Evolutionary conservation across 2,113 vertebrate species (phyloP), one percentile per base, ranked within the genome.

Genomic region (Xenopus borealis): DNA sequence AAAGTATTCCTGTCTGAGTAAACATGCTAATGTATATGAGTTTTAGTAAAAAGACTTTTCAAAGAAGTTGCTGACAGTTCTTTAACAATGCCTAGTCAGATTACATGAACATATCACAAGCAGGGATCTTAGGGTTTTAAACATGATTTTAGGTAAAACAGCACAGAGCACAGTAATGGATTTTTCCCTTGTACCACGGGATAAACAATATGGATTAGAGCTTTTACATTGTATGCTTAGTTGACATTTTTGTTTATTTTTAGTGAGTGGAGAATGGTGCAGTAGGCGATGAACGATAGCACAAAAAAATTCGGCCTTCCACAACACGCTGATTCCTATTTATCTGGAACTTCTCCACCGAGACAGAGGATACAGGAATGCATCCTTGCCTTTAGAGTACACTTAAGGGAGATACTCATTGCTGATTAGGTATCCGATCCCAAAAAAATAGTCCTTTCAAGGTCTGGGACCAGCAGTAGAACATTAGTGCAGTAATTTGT

Each of bases 401-500:
- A 55, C 50, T 70, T 69, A 69, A 44, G 59, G 52, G 66, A 77
- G 33, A 70, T 77, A 46, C 59, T 77, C 59, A 69, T 63, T 79
- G 64, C 70, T 72, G 65, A 67, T 40, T 74, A 65, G 57, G 69
- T 68, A 68, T 76, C 72, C 12, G 7, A 68, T 70, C 72, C 75
- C 78, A 69, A 47, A 74, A n/a, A 74, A 74, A 53, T 65, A 30
- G 63, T 44, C 57, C 63, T 63, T 79, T 71, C 68, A 79, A 62
- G 64, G 47, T 18, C 65, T 69, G 40, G 46, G 33, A 44, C 50
- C 59, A 33, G 66, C 78, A 62, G 63, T 62, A 53, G 62, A 53
- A 72, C 69, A 72, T 67, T 72, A 78, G 53, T 55, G 71, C 53
- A 66, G 69, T 57, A 46, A 78, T 72, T 67, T 72, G 77, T 72